Percentiles rank a stretch among this genome's conserved stretches.
These are phyloP conservation scores for Platycheirus albimanus DNA, from an alignment of 2,888 invertebrate genomes.

Conservation along the genomic window DNA sequence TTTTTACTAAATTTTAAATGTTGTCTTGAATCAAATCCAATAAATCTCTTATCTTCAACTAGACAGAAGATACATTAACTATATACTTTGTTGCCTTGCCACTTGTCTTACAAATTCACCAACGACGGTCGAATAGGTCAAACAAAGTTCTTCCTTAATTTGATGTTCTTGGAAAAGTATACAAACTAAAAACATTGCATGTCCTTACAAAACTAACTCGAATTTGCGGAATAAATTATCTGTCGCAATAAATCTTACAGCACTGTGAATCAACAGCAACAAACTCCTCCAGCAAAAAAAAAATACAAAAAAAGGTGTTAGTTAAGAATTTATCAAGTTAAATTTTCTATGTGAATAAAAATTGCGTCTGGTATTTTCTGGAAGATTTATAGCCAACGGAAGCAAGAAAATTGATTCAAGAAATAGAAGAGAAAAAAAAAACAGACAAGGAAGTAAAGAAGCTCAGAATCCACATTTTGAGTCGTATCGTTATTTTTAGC, in stretches of 20 bases:
- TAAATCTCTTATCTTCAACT: too few relatives aligned
- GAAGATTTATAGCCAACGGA: constrained; percentile 61
- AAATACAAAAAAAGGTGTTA: constrained; percentile 12
- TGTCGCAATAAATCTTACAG: constrained; percentile 53
- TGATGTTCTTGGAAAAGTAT: constrained; percentile 14
- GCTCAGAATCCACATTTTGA: constrained; percentile 27
- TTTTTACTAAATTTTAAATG: too few relatives aligned
- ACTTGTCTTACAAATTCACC: constrained; percentile 7
- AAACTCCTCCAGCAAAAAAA: constrained; percentile 15
- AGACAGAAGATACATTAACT: too few relatives aligned
- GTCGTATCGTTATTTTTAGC: neutral
- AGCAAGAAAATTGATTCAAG: constrained; percentile 32
- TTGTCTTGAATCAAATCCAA: too few relatives aligned
- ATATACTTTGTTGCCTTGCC: too few relatives aligned
- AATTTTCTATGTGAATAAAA: constrained; percentile 30
- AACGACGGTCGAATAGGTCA: too few relatives aligned
- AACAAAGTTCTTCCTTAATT: constrained; percentile 24
- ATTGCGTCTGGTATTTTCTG: constrained; percentile 30
- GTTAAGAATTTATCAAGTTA: constrained; percentile 26
- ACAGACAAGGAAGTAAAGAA: constrained; percentile 36
- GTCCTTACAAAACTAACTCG: constrained; percentile 42
- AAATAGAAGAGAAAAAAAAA: constrained; percentile 2
- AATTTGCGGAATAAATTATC: constrained; percentile 49
- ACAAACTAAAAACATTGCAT: constrained; percentile 18
- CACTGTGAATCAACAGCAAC: constrained; percentile 10